Conservation (phyloP, 2,797 vertebrate genomes). For the Bovichtus diacanthus region DNA sequence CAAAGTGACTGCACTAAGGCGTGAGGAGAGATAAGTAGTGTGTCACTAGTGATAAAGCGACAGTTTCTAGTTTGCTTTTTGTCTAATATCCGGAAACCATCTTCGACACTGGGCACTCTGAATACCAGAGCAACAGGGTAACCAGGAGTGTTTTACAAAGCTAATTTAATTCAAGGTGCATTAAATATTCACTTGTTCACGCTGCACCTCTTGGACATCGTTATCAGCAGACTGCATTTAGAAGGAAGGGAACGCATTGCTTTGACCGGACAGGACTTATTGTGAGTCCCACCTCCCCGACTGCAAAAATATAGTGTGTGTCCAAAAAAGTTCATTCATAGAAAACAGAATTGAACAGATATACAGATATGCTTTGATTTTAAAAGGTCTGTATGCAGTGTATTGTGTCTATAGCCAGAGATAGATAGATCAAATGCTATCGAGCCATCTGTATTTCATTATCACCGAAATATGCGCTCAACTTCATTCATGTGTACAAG, state of each 20-base stretch:
- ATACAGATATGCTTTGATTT: neutral
- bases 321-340: neutral
- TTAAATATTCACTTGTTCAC: constrained; percentile 13
- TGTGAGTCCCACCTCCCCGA: neutral
- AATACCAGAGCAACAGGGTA: constrained; percentile 6
- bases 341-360: neutral
- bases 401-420: neutral
- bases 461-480: neutral
- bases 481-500: neutral
- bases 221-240: neutral
- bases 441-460: constrained; percentile 6
- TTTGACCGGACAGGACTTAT: neutral
- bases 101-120: neutral
- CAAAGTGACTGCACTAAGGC: constrained; percentile 14
- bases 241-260: neutral
- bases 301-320: neutral
- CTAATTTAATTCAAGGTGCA: constrained; percentile 21
- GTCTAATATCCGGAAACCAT: constrained; percentile 7
- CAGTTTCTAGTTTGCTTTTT: constrained; percentile 13
- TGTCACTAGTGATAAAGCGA: constrained; percentile 29
- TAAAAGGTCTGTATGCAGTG: neutral
- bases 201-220: constrained; percentile 3
- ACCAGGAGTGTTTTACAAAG: constrained; percentile 13
- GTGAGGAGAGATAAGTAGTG: neutral
- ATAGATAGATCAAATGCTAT: too few relatives aligned